Conservation (phyloP, 2,888 invertebrate genomes). For the Torymus aiolomorphi region DNA sequence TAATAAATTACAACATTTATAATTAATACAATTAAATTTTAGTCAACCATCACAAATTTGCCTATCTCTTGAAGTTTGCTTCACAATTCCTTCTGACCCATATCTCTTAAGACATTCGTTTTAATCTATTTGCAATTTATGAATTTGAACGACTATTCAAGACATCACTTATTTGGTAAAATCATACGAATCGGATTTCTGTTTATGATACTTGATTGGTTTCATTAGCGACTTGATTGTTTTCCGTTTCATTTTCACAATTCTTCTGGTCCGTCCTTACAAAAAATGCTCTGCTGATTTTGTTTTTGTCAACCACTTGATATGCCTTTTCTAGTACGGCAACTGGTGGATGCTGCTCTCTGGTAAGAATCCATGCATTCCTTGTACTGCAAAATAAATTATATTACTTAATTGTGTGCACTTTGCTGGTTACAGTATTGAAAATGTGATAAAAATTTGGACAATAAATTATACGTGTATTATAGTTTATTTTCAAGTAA, state of each 20-base stretch:
- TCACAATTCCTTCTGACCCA: conserved; percentile 11
- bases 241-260: conserved; percentile 70
- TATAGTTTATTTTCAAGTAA: no score
- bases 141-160: conserved; percentile 14
- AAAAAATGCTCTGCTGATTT: conserved; percentile 79
- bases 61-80: conserved; percentile 7
- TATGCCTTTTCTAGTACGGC: conserved; percentile 80
- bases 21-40: no score
- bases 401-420: no score
- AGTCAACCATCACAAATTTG: conserved; percentile 11
- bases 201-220: conserved; percentile 42
- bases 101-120: background rate
- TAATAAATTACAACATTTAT: conserved; percentile 8
- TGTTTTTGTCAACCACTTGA: conserved; percentile 78
- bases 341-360: conserved; percentile 79
- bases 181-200: background rate
- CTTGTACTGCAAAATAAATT: conserved; percentile 66
- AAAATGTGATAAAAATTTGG: no score
- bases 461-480: no score
- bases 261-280: conserved; percentile 81
- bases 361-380: conserved; percentile 81
- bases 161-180: conserved; percentile 17
- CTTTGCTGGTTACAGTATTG: no score
- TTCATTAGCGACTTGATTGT: conserved; percentile 36
- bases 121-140: conserved; percentile 45